phyloP scores from a whole-genome alignment of 1,140 invertebrate species.

The Leptopilina clavipes region DNA sequence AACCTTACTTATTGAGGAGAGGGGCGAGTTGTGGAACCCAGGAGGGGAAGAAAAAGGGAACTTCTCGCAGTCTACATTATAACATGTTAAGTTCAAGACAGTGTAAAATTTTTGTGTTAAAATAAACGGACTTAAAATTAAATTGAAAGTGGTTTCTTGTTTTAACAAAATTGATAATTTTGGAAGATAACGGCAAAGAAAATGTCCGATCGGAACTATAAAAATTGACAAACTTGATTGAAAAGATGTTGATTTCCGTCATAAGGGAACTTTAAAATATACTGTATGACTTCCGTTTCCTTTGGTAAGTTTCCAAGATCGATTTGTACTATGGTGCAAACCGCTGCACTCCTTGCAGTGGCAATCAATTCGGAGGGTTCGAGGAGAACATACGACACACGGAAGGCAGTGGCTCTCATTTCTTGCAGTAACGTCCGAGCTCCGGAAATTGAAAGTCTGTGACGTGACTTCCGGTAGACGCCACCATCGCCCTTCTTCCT shows the following conservation, averaged over 20 bases:
- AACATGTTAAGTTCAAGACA: too few species aligned
- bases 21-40: too few species aligned
- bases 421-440: slow-evolving; percentile 43
- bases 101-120: too few species aligned
- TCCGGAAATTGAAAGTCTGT: slow-evolving; percentile 62
- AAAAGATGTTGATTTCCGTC: slow-evolving; percentile 28
- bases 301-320: slow-evolving; percentile 31
- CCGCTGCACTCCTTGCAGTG: slow-evolving; percentile 28
- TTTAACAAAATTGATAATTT: background rate
- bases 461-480: slow-evolving; percentile 59
- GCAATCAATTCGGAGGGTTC: slow-evolving; percentile 26
- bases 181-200: background rate
- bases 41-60: too few species aligned
- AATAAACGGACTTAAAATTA: too few species aligned
- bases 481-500: slow-evolving; percentile 51
- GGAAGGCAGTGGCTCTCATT: slow-evolving; percentile 54
- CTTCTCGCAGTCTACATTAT: too few species aligned
- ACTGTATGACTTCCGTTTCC: slow-evolving; percentile 29
- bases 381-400: slow-evolving; percentile 40
- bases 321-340: slow-evolving; percentile 26
- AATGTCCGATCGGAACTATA: background rate
- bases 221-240: slow-evolving; percentile 16
- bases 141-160: too few species aligned
- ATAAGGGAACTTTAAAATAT: slow-evolving; percentile 10
- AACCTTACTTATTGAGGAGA: too few species aligned